These are phyloP conservation scores for Thaumetopoea pityocampa DNA, from an alignment of 1,140 invertebrate genomes.

Conservation along the genomic window DNA sequence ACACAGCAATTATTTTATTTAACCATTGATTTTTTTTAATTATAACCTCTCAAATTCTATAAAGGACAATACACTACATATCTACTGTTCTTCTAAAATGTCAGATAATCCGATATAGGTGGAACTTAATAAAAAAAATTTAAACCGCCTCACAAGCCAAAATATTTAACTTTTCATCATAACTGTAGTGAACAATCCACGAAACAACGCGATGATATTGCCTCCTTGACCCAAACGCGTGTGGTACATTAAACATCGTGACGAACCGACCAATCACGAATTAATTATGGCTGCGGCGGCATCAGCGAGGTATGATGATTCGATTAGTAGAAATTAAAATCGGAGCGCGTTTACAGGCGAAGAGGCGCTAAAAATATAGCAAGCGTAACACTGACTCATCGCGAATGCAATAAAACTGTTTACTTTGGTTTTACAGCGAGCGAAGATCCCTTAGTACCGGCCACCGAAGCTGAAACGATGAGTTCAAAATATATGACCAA, in stretches of 20 bases:
- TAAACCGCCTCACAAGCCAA: too few species aligned
- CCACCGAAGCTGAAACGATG: conserved; percentile 71
- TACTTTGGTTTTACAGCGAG: conserved; percentile 64
- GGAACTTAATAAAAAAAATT: too few species aligned
- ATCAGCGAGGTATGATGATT: conserved; percentile 34
- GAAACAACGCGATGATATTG: too few species aligned
- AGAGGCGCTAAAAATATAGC: conserved; percentile 59
- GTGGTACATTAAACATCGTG: conserved; percentile 11
- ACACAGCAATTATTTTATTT: too few species aligned
- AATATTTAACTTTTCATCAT: too few species aligned
- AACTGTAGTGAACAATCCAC: too few species aligned
- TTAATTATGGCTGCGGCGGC: conserved; percentile 6
- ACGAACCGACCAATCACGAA: conserved; percentile 7
- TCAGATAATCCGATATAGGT: too few species aligned
- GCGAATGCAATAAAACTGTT: conserved; percentile 64
- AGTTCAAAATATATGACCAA: conserved; percentile 16
- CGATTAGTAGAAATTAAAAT: conserved; percentile 42
- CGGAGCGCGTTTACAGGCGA: conserved; percentile 28
- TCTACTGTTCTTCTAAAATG: too few species aligned
- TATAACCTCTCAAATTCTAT: too few species aligned
- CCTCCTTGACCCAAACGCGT: conserved; percentile 5
- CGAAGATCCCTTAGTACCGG: conserved; percentile 67
- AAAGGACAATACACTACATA: too few species aligned
- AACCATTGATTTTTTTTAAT: too few species aligned
- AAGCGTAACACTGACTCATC: conserved; percentile 51